Evolutionary conservation across 2,797 vertebrate genomes (phyloP), one percentile per base, ranked within the genome.

Genomic region (Brachyrhaphis roseni): DNA sequence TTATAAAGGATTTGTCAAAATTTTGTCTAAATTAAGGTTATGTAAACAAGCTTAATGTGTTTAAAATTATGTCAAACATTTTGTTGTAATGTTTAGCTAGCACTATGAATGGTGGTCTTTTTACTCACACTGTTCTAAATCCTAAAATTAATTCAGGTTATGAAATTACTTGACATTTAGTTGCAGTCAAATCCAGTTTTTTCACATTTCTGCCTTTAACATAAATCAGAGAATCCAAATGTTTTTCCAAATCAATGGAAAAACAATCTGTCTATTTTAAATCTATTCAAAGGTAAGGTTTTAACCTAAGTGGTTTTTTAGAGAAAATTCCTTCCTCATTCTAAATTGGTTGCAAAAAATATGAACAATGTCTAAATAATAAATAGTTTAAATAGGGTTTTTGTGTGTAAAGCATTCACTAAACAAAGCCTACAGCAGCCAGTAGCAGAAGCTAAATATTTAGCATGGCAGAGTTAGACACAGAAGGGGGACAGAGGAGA

Each of bases 401-500:
- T 36, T 0, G 66, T 31, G 76, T 47, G 47, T 12, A 4, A 75
- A 47, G 34, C 31, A 26, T 75, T 79, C 28, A 16, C 49, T 36
- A 41, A 77, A 76, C 75, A 1, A 11, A 88, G 26, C 84, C 86
- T 64, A 75, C 72, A 84, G 88, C 88, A 92, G 91, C 92, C 92
- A 91, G 94, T 90, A 95, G 95, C 91, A 82, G 76, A 79, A 41
- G 76, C 86, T 84, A 13, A 8, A 45, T 74, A 78, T 72, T 83
- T 87, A 77, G 66, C 82, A 85, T 89, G 91, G 84, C 88, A 87
- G 90, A 86, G 87, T 83, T 80, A 23, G 86, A 90, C 87, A 90
- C 59, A 43, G 78, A 86, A 87, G 87, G 87, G 86, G 91, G 90
- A 82, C 89, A 90, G 90, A 83, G 85, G 91, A 92, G 93, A 89